Conservation (phyloP, 2,113 vertebrate genomes). For the Gila orcuttii region DNA sequence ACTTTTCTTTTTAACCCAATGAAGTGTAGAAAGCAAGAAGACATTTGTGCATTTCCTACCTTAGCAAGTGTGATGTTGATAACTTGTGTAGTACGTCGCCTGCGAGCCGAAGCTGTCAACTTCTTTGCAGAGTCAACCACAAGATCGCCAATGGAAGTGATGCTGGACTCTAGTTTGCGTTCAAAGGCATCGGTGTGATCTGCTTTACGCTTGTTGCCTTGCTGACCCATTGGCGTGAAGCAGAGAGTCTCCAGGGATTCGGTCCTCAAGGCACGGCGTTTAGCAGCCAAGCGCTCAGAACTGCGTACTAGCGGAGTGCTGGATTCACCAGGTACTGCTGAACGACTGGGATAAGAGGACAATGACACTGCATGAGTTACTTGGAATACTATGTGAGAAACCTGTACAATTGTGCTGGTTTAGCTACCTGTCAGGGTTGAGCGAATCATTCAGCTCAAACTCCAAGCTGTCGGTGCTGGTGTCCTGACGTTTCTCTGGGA, state of each 20-base stretch:
- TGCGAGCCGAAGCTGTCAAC: conserved; percentile 75
- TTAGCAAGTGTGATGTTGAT: conserved; percentile 88
- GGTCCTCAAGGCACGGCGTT: conserved; percentile 63
- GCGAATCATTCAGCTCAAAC: conserved; percentile 77
- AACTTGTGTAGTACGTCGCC: conserved; percentile 82
- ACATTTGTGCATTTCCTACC: conserved; percentile 67
- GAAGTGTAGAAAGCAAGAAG: background rate
- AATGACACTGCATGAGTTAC: background rate
- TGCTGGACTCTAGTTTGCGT: conserved; percentile 71
- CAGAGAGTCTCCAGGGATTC: conserved; percentile 87
- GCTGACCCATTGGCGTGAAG: conserved; percentile 83
- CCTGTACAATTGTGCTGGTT: background rate
- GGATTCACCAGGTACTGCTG: conserved; percentile 68
- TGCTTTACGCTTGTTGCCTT: conserved; percentile 37
- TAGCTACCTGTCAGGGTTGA: conserved; percentile 79
- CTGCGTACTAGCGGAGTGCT: conserved; percentile 72
- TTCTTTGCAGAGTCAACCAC: conserved; percentile 72
- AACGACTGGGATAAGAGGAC: conserved; percentile 66
- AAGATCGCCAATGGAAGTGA: conserved; percentile 68
- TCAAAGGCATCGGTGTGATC: conserved; percentile 43
- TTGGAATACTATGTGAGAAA: background rate
- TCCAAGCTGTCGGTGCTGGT: conserved; percentile 87
- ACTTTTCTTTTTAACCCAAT: background rate
- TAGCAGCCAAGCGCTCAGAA: conserved; percentile 74
- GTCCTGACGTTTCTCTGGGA: conserved; percentile 62